A percentile compares a stretch with the other conserved stretches of the same genome.
Conservation (phyloP, 2,797 vertebrate species). For the Heliangelus exortis region DNA sequence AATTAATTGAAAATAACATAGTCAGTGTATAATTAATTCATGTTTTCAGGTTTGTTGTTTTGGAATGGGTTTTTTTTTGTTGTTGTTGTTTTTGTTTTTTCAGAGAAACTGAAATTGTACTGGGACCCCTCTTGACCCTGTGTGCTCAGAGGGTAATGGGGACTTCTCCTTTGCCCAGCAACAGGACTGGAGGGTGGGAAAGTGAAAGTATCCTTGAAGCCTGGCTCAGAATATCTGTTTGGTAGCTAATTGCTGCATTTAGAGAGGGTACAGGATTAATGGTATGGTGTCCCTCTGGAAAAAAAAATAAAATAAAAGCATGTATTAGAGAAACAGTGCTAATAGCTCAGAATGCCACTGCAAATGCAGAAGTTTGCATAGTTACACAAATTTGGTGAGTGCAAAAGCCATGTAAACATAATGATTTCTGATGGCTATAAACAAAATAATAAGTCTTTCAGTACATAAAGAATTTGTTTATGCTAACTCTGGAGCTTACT, state of each 20-base stretch:
- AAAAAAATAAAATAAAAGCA: not conserved
- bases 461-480: not conserved
- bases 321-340: not conserved
- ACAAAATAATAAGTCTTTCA: not conserved
- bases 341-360: conserved; percentile 16
- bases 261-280: conserved; percentile 41
- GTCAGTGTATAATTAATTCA: not conserved
- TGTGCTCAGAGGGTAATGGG: not conserved
- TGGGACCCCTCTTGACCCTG: not conserved
- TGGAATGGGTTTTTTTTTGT: not conserved
- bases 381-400: not conserved
- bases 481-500: not conserved
- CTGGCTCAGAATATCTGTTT: conserved; percentile 10
- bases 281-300: not conserved
- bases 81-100: not conserved
- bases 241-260: conserved; percentile 44
- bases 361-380: not conserved
- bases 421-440: not conserved
- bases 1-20: not conserved
- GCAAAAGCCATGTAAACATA: not conserved
- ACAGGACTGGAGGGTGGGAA: not conserved
- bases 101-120: not conserved
- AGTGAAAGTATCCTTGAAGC: conserved; percentile 48
- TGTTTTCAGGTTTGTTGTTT: not conserved
- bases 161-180: not conserved